A percentile compares a stretch with the other conserved stretches of the same genome.
phyloP scores from a whole-genome alignment of 2,888 invertebrate genomes.

The Elmis aenea region DNA sequence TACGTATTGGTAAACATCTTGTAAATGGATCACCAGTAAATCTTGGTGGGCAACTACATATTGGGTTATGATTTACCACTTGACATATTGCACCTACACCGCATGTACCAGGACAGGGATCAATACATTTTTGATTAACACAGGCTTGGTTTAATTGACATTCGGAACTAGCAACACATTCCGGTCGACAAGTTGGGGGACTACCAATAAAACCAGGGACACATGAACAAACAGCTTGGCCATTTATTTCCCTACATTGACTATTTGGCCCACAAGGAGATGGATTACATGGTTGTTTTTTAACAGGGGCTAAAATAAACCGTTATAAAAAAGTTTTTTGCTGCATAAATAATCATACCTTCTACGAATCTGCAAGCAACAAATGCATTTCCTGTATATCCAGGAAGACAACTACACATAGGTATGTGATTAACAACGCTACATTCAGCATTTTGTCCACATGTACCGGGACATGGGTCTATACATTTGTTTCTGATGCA shows the following conservation, averaged over 20 bases:
- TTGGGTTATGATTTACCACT: conserved; percentile 76
- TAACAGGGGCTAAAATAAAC: conserved; percentile 41
- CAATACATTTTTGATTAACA: conserved; percentile 71
- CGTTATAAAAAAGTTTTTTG: neutral
- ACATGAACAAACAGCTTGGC: conserved; percentile 69
- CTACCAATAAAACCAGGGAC: conserved; percentile 65
- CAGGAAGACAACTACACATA: conserved; percentile 64
- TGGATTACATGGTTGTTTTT: conserved; percentile 61
- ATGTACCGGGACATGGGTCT: conserved; percentile 65
- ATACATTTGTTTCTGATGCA: conserved; percentile 63
- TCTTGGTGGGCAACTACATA: conserved; percentile 65
- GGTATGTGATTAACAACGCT: conserved; percentile 70
- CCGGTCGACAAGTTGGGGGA: conserved; percentile 74
- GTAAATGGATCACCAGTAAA: conserved; percentile 73
- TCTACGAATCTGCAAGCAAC: conserved; percentile 51
- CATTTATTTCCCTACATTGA: conserved; percentile 68
- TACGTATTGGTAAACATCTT: conserved; percentile 55
- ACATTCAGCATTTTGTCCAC: conserved; percentile 67
- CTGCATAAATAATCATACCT: conserved; percentile 34
- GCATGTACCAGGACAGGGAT: conserved; percentile 81
- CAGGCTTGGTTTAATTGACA: conserved; percentile 71
- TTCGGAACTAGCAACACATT: conserved; percentile 70
- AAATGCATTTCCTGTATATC: conserved; percentile 67
- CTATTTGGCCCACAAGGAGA: conserved; percentile 77
- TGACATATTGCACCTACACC: conserved; percentile 70